Evolutionary conservation across 2,797 vertebrate genomes (phyloP).

Genomic region (Tokudaia muenninki): DNA sequence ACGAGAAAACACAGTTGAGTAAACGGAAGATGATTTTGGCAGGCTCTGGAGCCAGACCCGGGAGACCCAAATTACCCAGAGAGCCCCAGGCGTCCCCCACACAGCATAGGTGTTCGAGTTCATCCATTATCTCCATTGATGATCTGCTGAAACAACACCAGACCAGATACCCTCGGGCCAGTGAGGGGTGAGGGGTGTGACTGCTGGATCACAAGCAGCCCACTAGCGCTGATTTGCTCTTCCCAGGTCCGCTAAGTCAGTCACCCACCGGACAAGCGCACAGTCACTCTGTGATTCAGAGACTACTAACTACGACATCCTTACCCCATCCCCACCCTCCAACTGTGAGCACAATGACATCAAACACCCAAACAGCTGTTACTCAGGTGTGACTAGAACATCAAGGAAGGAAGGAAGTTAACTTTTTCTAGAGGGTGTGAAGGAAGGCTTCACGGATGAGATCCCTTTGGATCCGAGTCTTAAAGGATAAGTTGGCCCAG

Average conservation of each 20-base stretch:
- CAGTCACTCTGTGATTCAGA: not conserved
- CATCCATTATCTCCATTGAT: not conserved
- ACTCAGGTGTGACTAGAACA: not conserved
- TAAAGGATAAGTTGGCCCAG: not conserved
- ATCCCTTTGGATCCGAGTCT: not conserved
- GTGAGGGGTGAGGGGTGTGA: not conserved
- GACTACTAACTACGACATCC: not conserved
- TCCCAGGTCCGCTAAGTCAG: not conserved
- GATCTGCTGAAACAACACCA: not conserved
- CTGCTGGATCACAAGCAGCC: not conserved
- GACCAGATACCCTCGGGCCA: not conserved
- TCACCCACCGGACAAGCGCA: not conserved
- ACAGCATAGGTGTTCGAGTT: not conserved
- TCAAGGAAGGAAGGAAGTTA: not conserved
- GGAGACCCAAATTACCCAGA: not conserved
- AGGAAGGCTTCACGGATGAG: not conserved
- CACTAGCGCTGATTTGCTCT: not conserved
- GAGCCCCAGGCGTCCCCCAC: not conserved
- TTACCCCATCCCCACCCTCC: not conserved
- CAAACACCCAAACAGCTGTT: not conserved
- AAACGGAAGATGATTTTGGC: not conserved
- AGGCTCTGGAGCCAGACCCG: not conserved
- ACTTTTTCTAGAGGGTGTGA: not conserved
- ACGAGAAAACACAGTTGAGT: not conserved
- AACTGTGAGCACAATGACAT: accelerated